Evolutionary conservation across 2,797 vertebrate species (phyloP).

Genomic region (Sebastes steindachneri): DNA sequence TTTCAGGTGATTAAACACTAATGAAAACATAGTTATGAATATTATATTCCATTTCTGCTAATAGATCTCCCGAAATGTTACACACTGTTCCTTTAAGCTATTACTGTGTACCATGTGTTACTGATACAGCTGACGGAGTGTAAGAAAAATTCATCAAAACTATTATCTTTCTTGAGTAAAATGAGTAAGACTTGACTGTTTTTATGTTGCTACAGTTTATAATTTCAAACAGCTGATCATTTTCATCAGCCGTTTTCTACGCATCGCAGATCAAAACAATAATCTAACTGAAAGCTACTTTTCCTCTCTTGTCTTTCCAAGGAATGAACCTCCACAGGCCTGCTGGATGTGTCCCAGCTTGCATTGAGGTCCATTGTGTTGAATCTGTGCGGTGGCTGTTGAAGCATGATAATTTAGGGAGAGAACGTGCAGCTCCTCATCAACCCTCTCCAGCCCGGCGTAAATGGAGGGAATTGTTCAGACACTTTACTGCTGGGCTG

Average conservation of each 20-base stretch:
- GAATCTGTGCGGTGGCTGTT: conserved; percentile 54
- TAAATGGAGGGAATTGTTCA: conserved; percentile 68
- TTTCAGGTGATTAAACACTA: too few species aligned
- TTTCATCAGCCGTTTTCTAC: not conserved
- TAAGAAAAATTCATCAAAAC: not conserved
- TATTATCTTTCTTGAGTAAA: not conserved
- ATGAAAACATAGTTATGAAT: too few species aligned
- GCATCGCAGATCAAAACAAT: not conserved
- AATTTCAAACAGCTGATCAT: not conserved
- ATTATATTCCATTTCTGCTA: too few species aligned
- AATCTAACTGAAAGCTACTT: not conserved
- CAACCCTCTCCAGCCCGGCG: conserved; percentile 45
- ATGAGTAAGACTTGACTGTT: not conserved
- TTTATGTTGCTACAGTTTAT: not conserved
- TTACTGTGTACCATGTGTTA: too few species aligned
- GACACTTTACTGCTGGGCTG: conserved; percentile 32
- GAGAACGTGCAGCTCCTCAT: conserved; percentile 72
- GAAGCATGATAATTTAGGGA: conserved; percentile 68
- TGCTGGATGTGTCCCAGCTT: conserved; percentile 36
- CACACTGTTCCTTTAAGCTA: too few species aligned
- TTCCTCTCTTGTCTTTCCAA: conserved; percentile 8
- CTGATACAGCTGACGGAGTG: accelerated
- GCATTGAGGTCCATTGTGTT: conserved; percentile 50
- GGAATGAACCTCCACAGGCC: conserved; percentile 13
- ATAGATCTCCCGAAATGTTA: too few species aligned